A percentile compares a stretch with the other conserved stretches of the same genome.
phyloP scores from a whole-genome alignment of 2,888 invertebrate genomes.

The Calephelis perditalis region DNA sequence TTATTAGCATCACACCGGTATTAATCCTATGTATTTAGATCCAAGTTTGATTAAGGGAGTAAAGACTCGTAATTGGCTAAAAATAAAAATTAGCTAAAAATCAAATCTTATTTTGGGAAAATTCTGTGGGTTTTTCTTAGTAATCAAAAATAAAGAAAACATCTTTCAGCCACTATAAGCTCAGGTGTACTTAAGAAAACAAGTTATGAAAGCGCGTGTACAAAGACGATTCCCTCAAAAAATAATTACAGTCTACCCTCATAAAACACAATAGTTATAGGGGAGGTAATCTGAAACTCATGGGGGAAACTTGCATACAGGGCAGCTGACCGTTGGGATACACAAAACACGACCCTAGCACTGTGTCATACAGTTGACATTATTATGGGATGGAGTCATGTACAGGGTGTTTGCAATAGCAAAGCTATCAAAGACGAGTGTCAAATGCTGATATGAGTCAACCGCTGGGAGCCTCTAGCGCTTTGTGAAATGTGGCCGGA shows the following conservation, averaged over 20 bases:
- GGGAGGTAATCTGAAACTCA: slow-evolving; percentile 31
- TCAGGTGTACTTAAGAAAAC: slow-evolving; percentile 13
- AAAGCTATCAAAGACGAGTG: slow-evolving; percentile 21
- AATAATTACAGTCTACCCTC: slow-evolving; percentile 31
- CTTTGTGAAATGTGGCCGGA: slow-evolving; percentile 21
- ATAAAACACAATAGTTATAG: slow-evolving; percentile 20
- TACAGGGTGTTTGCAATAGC: slow-evolving; percentile 13
- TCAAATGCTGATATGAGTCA: slow-evolving; percentile 28
- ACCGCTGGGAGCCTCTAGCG: slow-evolving; percentile 20
- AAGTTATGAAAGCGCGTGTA: slow-evolving; percentile 7
- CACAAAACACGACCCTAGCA: background rate
- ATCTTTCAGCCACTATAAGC: slow-evolving; percentile 13
- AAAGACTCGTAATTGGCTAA: too few species aligned
- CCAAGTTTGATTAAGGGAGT: too few species aligned
- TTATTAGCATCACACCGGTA: too few species aligned
- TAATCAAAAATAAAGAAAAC: too few species aligned
- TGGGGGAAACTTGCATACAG: slow-evolving; percentile 15
- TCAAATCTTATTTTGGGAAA: too few species aligned
- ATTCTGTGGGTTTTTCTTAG: too few species aligned
- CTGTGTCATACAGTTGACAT: background rate
- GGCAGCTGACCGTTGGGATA: background rate
- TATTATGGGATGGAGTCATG: background rate
- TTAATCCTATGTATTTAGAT: too few species aligned
- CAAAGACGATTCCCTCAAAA: slow-evolving; percentile 22
- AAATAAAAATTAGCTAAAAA: too few species aligned